These are phyloP conservation scores for Paelopatides confundens DNA, from an alignment of 53 echinoderm and acorn worm genomes.

Conservation along the genomic window DNA sequence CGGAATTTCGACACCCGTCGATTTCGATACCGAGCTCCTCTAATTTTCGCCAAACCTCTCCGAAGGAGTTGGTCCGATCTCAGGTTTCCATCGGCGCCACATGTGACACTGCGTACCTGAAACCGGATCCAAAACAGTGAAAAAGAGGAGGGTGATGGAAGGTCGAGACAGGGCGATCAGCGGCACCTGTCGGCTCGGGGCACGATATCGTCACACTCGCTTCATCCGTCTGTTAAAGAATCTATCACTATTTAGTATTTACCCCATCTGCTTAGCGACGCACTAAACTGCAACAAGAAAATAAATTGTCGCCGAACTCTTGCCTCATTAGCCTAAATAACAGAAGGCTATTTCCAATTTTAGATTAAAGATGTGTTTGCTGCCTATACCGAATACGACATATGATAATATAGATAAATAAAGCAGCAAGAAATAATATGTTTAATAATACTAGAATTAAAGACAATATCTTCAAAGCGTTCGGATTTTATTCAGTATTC, in stretches of 20 bases:
- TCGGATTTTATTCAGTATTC: no score
- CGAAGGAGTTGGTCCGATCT: background rate
- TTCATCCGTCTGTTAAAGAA: background rate
- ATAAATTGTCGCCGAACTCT: background rate
- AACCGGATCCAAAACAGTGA: constrained; percentile 26
- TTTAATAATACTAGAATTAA: no score
- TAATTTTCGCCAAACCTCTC: constrained; percentile 14
- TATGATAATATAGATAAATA: no score
- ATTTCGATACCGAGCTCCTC: constrained; percentile 2
- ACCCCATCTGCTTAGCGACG: background rate
- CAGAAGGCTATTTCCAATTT: no score
- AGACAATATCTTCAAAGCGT: no score
- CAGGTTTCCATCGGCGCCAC: constrained; percentile 28
- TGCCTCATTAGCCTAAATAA: background rate
- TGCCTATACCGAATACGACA: no score
- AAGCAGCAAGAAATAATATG: no score
- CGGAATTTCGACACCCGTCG: constrained; percentile 38
- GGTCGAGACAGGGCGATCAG: constrained; percentile 23
- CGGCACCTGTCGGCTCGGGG: constrained; percentile 41
- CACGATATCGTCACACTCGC: constrained; percentile 5
- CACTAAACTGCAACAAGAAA: background rate
- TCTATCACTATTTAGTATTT: background rate
- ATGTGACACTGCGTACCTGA: constrained; percentile 36
- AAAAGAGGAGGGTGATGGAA: constrained; percentile 21
- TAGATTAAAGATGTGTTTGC: no score